Percentiles rank a stretch among this genome's conserved stretches.
phyloP scores from a whole-genome alignment of 2,797 vertebrate genomes.

The Notolabrus celidotus region DNA sequence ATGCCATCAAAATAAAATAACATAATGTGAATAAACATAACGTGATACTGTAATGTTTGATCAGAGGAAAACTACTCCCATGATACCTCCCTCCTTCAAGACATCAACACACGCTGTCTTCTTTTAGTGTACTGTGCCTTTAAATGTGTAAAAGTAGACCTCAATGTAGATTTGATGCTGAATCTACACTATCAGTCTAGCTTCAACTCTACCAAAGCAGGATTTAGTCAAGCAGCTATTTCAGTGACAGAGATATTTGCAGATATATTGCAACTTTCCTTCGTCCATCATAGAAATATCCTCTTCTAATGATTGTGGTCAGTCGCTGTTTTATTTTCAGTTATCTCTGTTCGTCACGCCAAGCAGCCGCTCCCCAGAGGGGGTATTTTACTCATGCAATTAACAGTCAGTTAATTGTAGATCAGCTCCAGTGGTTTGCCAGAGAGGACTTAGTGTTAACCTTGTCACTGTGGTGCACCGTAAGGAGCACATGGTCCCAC shows the following conservation, averaged over 20 bases:
- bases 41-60: neutral
- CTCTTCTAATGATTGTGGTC: conserved; percentile 24
- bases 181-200: neutral
- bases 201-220: conserved; percentile 2
- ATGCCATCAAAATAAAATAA: neutral
- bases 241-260: neutral
- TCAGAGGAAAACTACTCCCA: neutral
- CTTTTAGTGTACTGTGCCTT: neutral
- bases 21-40: neutral
- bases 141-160: conserved; percentile 9
- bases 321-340: conserved; percentile 36
- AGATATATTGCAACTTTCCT: conserved; percentile 1
- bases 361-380: conserved; percentile 16
- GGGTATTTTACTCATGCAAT: conserved; percentile 60
- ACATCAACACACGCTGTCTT: neutral
- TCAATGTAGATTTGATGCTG: neutral
- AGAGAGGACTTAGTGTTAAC: conserved; percentile 56
- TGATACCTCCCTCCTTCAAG: neutral
- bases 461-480: conserved; percentile 40
- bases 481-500: conserved; percentile 30
- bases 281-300: conserved; percentile 25
- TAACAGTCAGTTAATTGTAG: conserved; percentile 71
- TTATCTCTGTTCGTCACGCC: conserved; percentile 32
- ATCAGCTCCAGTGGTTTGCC: conserved; percentile 55
- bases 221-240: conserved; percentile 4